These are phyloP conservation scores for Podiceps cristatus DNA, from an alignment of 2,113 vertebrate species.

Conservation along the genomic window DNA sequence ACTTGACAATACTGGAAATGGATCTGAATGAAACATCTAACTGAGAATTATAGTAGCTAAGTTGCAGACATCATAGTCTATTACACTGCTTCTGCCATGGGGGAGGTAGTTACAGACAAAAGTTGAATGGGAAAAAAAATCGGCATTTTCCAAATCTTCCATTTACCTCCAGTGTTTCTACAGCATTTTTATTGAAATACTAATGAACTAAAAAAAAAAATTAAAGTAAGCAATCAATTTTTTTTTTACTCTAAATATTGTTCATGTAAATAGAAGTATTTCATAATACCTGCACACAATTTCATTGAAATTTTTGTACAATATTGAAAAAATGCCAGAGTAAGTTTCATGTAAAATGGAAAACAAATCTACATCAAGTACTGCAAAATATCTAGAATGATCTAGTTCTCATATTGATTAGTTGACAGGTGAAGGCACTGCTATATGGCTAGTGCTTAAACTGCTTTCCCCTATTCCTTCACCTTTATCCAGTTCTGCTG, in stretches of 20 bases:
- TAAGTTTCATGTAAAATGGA: neutral
- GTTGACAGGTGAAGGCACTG: neutral
- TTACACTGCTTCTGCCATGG: neutral
- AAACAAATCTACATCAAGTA: neutral
- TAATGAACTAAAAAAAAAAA: neutral
- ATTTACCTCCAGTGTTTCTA: neutral
- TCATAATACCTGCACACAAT: neutral
- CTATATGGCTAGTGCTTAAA: neutral
- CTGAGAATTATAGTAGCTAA: neutral
- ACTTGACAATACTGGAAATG: neutral
- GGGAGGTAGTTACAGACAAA: neutral
- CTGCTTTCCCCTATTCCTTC: neutral
- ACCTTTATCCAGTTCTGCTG: neutral
- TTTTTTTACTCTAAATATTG: neutral
- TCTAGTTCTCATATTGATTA: neutral
- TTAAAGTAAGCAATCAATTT: accelerated
- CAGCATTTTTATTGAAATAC: neutral
- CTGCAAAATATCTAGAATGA: neutral
- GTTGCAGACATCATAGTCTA: neutral
- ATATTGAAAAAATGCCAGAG: neutral
- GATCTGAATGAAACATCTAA: neutral
- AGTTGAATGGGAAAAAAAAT: neutral
- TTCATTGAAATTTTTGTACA: neutral
- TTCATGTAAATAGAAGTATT: neutral
- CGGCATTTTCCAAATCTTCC: neutral